Conservation (phyloP, 2,797 vertebrate genomes). For the Pangasius mekongensis region DNA sequence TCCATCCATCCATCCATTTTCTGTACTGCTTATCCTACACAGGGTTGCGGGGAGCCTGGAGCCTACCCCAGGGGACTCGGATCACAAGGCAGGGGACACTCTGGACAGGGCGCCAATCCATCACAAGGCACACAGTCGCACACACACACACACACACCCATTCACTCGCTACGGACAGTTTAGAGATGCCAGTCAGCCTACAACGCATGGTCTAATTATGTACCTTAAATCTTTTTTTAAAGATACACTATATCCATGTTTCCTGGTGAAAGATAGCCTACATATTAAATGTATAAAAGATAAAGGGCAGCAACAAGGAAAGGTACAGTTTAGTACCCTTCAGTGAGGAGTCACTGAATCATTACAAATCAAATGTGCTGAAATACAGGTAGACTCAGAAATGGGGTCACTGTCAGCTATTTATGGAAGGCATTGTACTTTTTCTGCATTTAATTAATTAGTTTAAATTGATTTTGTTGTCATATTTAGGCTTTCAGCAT, state of each 20-base stretch:
- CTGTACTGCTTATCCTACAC: too few species aligned
- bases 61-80: too few species aligned
- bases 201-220: too few species aligned
- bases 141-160: too few species aligned
- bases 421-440: neutral
- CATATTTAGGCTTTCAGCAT: neutral
- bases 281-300: neutral
- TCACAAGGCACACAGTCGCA: too few species aligned
- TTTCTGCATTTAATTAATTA: neutral
- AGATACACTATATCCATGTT: neutral
- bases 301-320: neutral
- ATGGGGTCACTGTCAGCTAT: neutral
- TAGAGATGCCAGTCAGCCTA: too few species aligned
- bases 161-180: too few species aligned
- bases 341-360: neutral
- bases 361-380: neutral
- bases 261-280: neutral
- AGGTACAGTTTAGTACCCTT: neutral
- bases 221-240: neutral
- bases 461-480: neutral
- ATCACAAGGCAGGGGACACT: too few species aligned
- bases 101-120: too few species aligned
- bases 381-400: neutral
- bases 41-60: too few species aligned
- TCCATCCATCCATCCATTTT: too few species aligned